phyloP scores from a whole-genome alignment of 2,797 vertebrate genomes.

The Sebastolobus altivelis region DNA sequence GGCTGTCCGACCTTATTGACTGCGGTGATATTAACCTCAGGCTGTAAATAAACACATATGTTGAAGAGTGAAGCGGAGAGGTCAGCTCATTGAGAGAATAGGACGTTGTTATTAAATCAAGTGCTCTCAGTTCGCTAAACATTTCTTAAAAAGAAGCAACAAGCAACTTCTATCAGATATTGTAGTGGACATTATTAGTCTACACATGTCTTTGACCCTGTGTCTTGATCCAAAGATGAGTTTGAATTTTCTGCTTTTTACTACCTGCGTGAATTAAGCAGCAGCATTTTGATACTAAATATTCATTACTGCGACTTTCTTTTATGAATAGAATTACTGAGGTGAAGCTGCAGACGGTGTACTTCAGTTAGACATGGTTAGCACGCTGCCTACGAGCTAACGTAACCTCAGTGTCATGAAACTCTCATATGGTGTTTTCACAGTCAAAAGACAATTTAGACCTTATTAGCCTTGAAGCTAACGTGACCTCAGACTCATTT shows the following conservation, averaged over 20 bases:
- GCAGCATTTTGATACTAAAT: neutral
- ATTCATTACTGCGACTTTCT: neutral
- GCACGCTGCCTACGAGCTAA: neutral
- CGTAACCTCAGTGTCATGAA: neutral
- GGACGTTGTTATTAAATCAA: slow-evolving; percentile 1
- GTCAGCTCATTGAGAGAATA: neutral
- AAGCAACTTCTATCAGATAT: neutral
- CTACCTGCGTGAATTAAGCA: neutral
- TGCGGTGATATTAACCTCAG: slow-evolving; percentile 41
- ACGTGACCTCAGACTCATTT: neutral
- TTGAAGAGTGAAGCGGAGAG: neutral
- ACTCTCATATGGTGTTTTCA: neutral
- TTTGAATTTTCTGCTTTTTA: neutral
- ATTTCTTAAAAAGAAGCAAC: neutral
- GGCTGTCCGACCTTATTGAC: slow-evolving; percentile 55
- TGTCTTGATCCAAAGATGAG: neutral
- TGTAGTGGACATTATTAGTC: neutral
- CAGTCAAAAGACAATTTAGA: neutral
- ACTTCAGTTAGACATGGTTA: neutral
- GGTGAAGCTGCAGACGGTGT: neutral
- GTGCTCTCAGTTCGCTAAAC: neutral
- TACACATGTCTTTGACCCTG: neutral
- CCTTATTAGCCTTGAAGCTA: neutral
- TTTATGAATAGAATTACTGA: neutral
- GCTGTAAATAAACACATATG: slow-evolving; percentile 23